phyloP scores from a whole-genome alignment of 2,797 vertebrate species.

The Glyptemys insculpta region DNA sequence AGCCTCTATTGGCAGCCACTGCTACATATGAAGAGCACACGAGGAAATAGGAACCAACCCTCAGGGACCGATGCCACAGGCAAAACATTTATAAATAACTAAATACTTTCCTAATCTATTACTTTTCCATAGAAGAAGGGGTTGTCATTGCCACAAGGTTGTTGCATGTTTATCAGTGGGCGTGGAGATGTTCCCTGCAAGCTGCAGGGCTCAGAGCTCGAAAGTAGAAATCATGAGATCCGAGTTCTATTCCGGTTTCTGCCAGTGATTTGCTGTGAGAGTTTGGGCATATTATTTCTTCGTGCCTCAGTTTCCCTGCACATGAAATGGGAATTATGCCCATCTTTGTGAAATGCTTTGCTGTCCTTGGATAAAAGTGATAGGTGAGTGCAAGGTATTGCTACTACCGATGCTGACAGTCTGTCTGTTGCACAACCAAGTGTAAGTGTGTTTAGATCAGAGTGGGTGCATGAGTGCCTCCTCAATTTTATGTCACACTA shows the following conservation, averaged over 20 bases:
- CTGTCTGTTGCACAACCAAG: neutral
- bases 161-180: neutral
- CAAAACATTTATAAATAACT: neutral
- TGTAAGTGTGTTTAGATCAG: neutral
- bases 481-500: neutral
- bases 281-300: neutral
- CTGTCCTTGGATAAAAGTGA: slow-evolving; percentile 23
- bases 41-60: neutral
- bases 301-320: neutral
- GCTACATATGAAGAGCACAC: neutral
- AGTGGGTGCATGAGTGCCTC: fast-evolving
- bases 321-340: neutral
- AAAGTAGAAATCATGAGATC: neutral
- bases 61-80: neutral
- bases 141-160: neutral
- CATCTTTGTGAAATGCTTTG: neutral
- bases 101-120: neutral
- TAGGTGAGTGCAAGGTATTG: neutral
- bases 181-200: neutral
- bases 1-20: neutral
- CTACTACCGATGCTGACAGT: neutral
- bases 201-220: neutral
- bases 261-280: neutral
- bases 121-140: neutral
- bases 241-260: neutral